Conservation (phyloP, 1,140 invertebrate genomes). For the Drosophila ironensis region DNA sequence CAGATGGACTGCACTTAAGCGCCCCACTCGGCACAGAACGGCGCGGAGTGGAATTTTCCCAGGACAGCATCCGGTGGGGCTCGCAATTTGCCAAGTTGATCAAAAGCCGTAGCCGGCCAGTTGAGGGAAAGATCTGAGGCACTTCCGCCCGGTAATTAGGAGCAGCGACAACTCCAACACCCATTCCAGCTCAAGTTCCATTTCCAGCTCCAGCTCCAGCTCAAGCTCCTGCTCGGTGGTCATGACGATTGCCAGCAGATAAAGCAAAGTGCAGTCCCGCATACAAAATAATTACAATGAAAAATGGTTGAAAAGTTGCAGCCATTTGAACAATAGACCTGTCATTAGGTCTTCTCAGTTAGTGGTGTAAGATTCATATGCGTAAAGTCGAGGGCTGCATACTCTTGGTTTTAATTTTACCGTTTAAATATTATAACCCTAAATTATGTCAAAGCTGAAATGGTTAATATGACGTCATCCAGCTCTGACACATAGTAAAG, state of each 20-base stretch:
- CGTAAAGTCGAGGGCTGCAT: neutral
- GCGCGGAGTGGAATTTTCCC: slow-evolving; percentile 55
- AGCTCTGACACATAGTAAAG: too few species aligned
- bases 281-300: slow-evolving; percentile 56
- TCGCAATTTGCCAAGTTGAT: slow-evolving; percentile 22
- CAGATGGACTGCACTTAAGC: slow-evolving; percentile 38
- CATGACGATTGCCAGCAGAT: slow-evolving; percentile 46
- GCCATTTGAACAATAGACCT: slow-evolving; percentile 64
- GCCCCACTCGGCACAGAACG: slow-evolving; percentile 44
- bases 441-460: too few species aligned
- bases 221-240: slow-evolving; percentile 9
- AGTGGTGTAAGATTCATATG: neutral
- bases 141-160: slow-evolving; percentile 49
- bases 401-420: slow-evolving; percentile 3
- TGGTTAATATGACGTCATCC: too few species aligned
- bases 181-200: neutral
- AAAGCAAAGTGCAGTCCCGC: slow-evolving; percentile 8
- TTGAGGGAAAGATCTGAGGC: slow-evolving; percentile 15
- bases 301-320: slow-evolving; percentile 75
- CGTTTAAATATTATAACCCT: too few species aligned
- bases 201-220: neutral
- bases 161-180: slow-evolving; percentile 18
- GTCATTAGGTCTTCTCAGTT: slow-evolving; percentile 68
- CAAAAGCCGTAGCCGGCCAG: slow-evolving; percentile 16
- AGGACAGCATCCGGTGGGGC: slow-evolving; percentile 46